phyloP scores from a whole-genome alignment of 2,888 invertebrate species.

The Mythimna ferrago region DNA sequence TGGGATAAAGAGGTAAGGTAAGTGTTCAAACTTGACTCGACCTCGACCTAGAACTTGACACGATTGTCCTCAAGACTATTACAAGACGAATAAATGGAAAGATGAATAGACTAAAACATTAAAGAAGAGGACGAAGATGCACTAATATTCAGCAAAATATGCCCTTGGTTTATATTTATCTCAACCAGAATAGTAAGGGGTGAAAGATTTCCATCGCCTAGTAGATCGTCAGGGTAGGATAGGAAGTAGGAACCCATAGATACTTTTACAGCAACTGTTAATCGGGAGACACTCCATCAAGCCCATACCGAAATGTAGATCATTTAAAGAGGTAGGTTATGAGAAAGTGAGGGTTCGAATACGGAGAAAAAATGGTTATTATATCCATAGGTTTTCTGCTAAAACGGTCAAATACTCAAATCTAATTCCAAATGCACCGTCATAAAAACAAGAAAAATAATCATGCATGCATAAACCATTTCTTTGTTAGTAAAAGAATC shows the following conservation, averaged over 20 bases:
- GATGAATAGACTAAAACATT: background rate
- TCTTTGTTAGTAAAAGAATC: conserved; percentile 43
- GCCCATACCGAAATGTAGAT: no score
- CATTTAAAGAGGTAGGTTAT: background rate
- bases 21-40: background rate
- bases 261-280: no score
- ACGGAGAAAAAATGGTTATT: background rate
- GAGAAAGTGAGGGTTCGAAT: background rate
- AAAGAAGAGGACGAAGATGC: background rate
- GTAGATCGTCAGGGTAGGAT: no score
- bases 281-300: no score
- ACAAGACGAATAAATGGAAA: background rate
- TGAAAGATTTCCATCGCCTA: no score
- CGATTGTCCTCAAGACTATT: background rate
- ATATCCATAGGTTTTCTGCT: background rate
- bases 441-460: conserved; percentile 40
- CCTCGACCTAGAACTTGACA: background rate
- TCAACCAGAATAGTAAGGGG: background rate
- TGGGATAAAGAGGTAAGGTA: background rate
- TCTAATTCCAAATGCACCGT: conserved; percentile 16
- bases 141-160: background rate
- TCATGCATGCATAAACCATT: conserved; percentile 27
- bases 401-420: background rate
- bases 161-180: background rate
- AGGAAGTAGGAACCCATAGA: no score